Evolutionary conservation across 1,140 invertebrate genomes (phyloP).

Genomic region (Battus philenor): DNA sequence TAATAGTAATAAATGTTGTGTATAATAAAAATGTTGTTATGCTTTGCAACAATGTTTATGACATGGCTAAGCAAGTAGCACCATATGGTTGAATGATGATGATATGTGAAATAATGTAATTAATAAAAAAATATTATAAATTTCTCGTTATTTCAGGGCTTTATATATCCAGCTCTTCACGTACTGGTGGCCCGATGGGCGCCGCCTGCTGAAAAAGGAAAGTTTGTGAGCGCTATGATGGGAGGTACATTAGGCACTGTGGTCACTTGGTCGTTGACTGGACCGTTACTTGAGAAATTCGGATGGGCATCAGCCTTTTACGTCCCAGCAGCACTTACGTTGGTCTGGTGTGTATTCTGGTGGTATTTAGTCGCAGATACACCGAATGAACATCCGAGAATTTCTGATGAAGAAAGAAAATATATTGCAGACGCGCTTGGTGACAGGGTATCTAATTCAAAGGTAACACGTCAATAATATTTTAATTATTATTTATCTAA

Average conservation of each 20-base stretch:
- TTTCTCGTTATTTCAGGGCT: conserved; percentile 74
- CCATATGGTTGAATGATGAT: too few species aligned
- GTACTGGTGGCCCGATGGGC: conserved; percentile 84
- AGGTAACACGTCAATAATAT: too few species aligned
- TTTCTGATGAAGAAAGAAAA: conserved; percentile 82
- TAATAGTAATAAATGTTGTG: too few species aligned
- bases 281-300: conserved; percentile 77
- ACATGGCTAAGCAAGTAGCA: conserved; percentile 70
- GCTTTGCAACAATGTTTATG: conserved; percentile 47
- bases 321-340: conserved; percentile 78
- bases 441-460: conserved; percentile 59
- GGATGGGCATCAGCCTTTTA: conserved; percentile 88
- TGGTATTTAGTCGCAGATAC: conserved; percentile 81
- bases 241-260: conserved; percentile 87
- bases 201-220: conserved; percentile 85
- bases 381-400: conserved; percentile 85
- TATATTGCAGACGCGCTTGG: conserved; percentile 62
- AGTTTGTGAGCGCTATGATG: conserved; percentile 84
- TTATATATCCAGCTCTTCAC: conserved; percentile 84
- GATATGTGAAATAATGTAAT: too few species aligned
- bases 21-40: background rate
- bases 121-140: too few species aligned
- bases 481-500: too few species aligned
- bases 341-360: conserved; percentile 81
- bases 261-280: conserved; percentile 83